phyloP scores from a whole-genome alignment of 2,113 vertebrate genomes.

The Micromys minutus region DNA sequence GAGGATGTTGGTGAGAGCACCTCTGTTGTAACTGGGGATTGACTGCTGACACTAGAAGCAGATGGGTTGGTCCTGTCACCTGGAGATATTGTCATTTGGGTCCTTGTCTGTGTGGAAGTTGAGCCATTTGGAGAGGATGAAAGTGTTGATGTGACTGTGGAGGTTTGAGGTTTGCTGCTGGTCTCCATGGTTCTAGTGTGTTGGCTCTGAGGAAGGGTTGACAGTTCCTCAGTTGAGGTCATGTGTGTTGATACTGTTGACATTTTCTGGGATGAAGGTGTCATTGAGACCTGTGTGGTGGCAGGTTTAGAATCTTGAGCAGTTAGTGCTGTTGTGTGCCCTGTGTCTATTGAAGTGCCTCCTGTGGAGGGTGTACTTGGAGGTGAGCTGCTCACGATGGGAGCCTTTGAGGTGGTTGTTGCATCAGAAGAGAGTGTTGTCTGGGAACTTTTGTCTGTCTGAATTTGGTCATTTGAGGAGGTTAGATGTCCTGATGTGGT shows the following conservation, averaged over 20 bases:
- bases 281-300: not conserved
- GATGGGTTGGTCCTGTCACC: not conserved
- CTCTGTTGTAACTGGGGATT: not conserved
- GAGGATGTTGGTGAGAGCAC: not conserved
- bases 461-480: rapidly evolving
- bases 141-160: rapidly evolving
- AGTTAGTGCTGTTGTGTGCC: not conserved
- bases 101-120: not conserved
- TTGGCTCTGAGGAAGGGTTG: not conserved
- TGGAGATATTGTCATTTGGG: not conserved
- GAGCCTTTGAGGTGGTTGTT: not conserved
- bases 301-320: not conserved
- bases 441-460: not conserved
- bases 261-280: not conserved
- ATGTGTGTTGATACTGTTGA: not conserved
- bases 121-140: not conserved
- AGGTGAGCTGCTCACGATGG: not conserved
- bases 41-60: not conserved
- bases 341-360: not conserved
- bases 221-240: not conserved
- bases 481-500: not conserved
- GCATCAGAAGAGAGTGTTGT: rapidly evolving
- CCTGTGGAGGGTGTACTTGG: not conserved
- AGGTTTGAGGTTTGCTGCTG: rapidly evolving
- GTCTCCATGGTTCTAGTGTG: not conserved